Evolutionary conservation across 2,888 invertebrate genomes (phyloP).

Genomic region (Sinhomidia bicolor): DNA sequence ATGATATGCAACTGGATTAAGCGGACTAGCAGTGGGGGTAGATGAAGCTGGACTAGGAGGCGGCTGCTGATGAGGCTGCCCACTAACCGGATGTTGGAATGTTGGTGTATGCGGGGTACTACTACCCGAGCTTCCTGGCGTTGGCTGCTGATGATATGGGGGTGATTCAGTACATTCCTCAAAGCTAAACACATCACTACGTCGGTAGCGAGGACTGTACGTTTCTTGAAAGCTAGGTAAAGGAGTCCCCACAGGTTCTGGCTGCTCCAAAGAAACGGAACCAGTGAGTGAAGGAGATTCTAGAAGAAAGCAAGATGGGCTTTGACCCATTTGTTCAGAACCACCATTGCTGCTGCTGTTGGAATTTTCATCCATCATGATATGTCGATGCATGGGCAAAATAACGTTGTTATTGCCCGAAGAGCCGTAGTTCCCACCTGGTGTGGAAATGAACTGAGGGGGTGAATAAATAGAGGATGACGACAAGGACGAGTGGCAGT

Average conservation of each 20-base stretch:
- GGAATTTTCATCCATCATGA: conserved; percentile 80
- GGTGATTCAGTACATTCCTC: conserved; percentile 79
- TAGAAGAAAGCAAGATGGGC: conserved; percentile 78
- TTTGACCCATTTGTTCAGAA: conserved; percentile 71
- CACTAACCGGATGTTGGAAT: conserved; percentile 62
- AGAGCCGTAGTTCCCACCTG: conserved; percentile 56
- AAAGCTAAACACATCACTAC: conserved; percentile 79
- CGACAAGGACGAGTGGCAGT: conserved; percentile 41
- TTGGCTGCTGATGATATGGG: conserved; percentile 71
- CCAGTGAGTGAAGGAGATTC: conserved; percentile 78
- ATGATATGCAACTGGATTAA: conserved; percentile 74
- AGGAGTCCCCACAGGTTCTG: conserved; percentile 77
- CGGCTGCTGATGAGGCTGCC: conserved; percentile 56
- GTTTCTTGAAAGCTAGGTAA: conserved; percentile 87
- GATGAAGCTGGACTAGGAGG: conserved; percentile 69
- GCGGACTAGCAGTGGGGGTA: conserved; percentile 68
- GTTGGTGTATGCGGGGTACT: conserved; percentile 75
- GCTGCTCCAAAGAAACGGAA: conserved; percentile 77
- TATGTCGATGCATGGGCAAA: conserved; percentile 72
- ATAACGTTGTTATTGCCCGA: conserved; percentile 26
- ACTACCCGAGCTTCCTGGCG: conserved; percentile 68
- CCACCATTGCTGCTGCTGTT: conserved; percentile 79
- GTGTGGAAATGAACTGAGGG: conserved; percentile 57
- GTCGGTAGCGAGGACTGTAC: conserved; percentile 88
- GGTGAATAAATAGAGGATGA: conserved; percentile 53